These are phyloP conservation scores for Peromyscus nudipes DNA, from an alignment of 2,797 vertebrate genomes.

Conservation along the genomic window DNA sequence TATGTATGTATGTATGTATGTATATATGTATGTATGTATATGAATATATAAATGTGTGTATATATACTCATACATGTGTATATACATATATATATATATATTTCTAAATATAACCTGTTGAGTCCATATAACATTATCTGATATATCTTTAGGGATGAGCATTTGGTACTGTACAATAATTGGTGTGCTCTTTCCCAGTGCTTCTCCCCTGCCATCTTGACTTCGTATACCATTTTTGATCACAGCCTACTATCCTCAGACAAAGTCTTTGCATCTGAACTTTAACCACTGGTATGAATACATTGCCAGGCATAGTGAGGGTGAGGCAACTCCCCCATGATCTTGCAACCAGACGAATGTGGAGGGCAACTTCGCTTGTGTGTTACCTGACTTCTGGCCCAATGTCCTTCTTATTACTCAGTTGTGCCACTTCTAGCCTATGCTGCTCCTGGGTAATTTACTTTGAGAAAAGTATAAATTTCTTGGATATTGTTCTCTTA, in stretches of 20 bases:
- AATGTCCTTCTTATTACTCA: slow-evolving; percentile 40
- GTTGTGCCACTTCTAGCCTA: neutral
- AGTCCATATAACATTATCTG: neutral
- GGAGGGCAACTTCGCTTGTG: neutral
- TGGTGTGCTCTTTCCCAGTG: neutral
- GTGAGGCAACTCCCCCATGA: neutral
- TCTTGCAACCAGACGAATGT: neutral
- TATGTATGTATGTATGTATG: neutral
- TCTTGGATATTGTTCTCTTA: slow-evolving; percentile 29
- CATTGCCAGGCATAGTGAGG: neutral
- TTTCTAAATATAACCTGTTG: neutral
- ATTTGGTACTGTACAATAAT: neutral
- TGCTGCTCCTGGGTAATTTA: neutral
- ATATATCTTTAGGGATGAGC: neutral
- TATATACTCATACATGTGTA: neutral
- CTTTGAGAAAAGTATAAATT: slow-evolving; percentile 37
- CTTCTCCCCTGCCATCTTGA: neutral
- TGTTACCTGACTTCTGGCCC: slow-evolving; percentile 8
- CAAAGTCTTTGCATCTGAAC: slow-evolving; percentile 27
- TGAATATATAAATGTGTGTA: neutral
- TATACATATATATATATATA: neutral
- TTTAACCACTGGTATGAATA: slow-evolving; percentile 1
- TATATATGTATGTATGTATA: neutral
- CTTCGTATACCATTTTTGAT: slow-evolving; percentile 41
- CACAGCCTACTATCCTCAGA: neutral